Evolutionary conservation across 2,797 vertebrate species (phyloP).

Genomic region (Typhlichthys eigenmanni): DNA sequence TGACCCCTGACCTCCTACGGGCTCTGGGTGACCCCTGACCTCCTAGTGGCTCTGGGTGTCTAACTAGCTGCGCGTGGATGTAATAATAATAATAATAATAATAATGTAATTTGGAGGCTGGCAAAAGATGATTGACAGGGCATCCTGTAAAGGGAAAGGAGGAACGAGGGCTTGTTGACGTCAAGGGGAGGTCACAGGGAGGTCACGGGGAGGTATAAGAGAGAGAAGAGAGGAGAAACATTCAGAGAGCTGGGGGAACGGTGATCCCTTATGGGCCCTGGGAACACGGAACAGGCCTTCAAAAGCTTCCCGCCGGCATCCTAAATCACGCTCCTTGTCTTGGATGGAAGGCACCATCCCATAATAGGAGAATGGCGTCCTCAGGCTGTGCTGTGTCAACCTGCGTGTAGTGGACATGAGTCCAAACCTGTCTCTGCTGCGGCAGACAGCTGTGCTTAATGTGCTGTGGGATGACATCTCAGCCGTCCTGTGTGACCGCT

Average conservation of each 20-base stretch:
- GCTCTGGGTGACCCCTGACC: too few species aligned
- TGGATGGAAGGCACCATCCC: neutral
- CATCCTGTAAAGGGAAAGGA: slow-evolving; percentile 45
- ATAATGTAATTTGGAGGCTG: slow-evolving; percentile 35
- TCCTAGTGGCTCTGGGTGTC: too few species aligned
- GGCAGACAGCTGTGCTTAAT: too few species aligned
- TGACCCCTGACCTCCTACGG: too few species aligned
- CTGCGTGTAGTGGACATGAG: too few species aligned
- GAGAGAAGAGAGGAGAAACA: slow-evolving; percentile 36
- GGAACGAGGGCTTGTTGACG: slow-evolving; percentile 35
- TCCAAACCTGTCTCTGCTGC: too few species aligned
- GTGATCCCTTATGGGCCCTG: slow-evolving; percentile 15
- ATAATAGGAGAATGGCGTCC: neutral
- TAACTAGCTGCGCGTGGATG: too few species aligned
- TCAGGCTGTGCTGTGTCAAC: too few species aligned
- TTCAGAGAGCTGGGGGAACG: slow-evolving; percentile 24
- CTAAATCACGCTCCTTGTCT: neutral
- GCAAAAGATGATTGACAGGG: slow-evolving; percentile 48
- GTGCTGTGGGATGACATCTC: too few species aligned
- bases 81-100: too few species aligned
- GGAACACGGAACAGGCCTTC: slow-evolving; percentile 11
- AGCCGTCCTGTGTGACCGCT: too few species aligned
- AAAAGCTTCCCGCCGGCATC: neutral
- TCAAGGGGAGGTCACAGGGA: slow-evolving; percentile 38
- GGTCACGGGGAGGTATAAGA: slow-evolving; percentile 14